A percentile compares a stretch with the other conserved stretches of the same genome.
Evolutionary conservation across 2,888 invertebrate genomes (phyloP).

Genomic region (Calameuta idolon): DNA sequence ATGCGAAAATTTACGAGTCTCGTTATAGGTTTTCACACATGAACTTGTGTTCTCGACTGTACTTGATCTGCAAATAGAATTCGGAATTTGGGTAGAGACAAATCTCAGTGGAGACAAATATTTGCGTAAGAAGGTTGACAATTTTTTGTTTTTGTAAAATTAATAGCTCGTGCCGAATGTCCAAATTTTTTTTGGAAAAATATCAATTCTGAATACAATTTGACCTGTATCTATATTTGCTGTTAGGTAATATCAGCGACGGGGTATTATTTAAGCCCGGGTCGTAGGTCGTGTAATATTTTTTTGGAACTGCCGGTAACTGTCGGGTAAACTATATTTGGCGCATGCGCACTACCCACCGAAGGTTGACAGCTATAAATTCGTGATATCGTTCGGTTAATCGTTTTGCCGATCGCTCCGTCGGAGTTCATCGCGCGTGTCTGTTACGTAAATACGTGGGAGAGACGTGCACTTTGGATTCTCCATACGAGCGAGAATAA

Average conservation of each 20-base stretch:
- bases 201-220: too few species aligned
- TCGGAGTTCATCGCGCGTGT: not conserved
- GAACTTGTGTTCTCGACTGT: not conserved
- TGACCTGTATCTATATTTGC: not conserved
- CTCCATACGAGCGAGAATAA: not conserved
- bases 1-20: not conserved
- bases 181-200: too few species aligned
- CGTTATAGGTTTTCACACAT: not conserved
- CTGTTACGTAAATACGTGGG: not conserved
- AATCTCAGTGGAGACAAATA: not conserved
- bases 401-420: not conserved
- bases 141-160: too few species aligned
- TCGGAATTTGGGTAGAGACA: not conserved
- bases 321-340: not conserved
- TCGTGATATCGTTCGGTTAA: not conserved
- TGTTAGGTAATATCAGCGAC: not conserved
- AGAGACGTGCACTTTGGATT: not conserved
- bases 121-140: accelerated
- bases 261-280: not conserved
- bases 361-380: not conserved
- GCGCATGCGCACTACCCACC: not conserved
- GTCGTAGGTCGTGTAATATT: not conserved
- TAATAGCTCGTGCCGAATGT: too few species aligned
- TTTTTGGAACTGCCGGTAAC: not conserved
- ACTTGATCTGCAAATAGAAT: not conserved